phyloP scores from a whole-genome alignment of 2,888 invertebrate genomes.

The Cepaea hortensis region DNA sequence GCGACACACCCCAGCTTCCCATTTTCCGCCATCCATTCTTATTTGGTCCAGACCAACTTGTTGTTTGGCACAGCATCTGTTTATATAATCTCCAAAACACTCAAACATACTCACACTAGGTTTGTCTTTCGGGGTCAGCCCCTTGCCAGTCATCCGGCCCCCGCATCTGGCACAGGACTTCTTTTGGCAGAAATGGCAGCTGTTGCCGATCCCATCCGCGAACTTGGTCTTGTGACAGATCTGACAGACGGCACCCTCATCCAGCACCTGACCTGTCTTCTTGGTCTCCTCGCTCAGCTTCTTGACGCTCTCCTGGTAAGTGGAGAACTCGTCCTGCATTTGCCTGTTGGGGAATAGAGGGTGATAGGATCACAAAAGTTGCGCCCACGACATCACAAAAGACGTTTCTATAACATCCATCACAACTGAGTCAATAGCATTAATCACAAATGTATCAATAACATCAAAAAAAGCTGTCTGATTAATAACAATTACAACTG shows the following conservation, averaged over 20 bases:
- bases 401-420: too few species aligned
- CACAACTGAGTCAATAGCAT: too few species aligned
- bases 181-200: slow-evolving; percentile 95
- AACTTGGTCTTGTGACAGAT: slow-evolving; percentile 99
- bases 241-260: slow-evolving; percentile 97
- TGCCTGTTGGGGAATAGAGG: not conserved
- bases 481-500: too few species aligned
- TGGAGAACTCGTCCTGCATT: slow-evolving; percentile 67
- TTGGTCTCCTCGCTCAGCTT: slow-evolving; percentile 93
- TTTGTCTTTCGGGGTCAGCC: slow-evolving; percentile 30
- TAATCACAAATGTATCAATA: too few species aligned
- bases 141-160: slow-evolving; percentile 85
- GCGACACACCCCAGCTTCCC: too few species aligned
- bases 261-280: slow-evolving; percentile 86
- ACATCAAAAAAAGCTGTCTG: too few species aligned
- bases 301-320: slow-evolving; percentile 71
- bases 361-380: too few species aligned
- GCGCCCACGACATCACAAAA: too few species aligned
- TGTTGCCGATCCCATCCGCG: slow-evolving; percentile 98
- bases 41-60: too few species aligned
- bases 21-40: too few species aligned
- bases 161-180: slow-evolving; percentile 98
- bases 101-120: slow-evolving; percentile 32
- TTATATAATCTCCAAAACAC: too few species aligned
- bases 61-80: too few species aligned